A percentile compares a stretch with the other conserved stretches of the same genome.
These are phyloP conservation scores for Saccostrea cuccullata DNA, from an alignment of 1,140 invertebrate genomes.

Conservation along the genomic window DNA sequence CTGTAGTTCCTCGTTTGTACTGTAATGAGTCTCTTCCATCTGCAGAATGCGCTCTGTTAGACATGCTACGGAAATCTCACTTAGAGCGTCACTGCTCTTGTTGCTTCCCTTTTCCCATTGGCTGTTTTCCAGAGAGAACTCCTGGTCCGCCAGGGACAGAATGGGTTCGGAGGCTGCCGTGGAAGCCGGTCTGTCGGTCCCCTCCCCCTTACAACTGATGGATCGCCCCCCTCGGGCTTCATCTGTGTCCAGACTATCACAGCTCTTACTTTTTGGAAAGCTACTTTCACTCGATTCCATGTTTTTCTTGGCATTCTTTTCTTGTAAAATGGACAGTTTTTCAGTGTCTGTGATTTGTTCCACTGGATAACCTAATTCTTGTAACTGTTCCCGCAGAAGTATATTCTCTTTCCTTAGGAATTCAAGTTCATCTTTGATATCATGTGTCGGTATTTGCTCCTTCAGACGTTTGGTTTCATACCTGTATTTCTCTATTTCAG, in stretches of 20 bases:
- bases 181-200: slow-evolving; percentile 61
- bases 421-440: slow-evolving; percentile 72
- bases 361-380: slow-evolving; percentile 74
- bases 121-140: slow-evolving; percentile 67
- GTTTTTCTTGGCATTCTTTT: slow-evolving; percentile 54
- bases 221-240: slow-evolving; percentile 53
- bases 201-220: slow-evolving; percentile 30
- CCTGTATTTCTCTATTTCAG: slow-evolving; percentile 77
- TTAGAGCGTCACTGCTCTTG: slow-evolving; percentile 85
- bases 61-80: slow-evolving; percentile 94
- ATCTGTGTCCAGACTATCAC: slow-evolving; percentile 72
- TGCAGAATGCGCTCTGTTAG: slow-evolving; percentile 94
- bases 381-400: slow-evolving; percentile 71
- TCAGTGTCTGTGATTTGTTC: slow-evolving; percentile 77
- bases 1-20: slow-evolving; percentile 96
- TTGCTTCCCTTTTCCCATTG: slow-evolving; percentile 91
- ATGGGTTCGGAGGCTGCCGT: slow-evolving; percentile 81
- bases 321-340: slow-evolving; percentile 72
- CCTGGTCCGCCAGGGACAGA: slow-evolving; percentile 67
- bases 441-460: slow-evolving; percentile 67
- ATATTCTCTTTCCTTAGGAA: slow-evolving; percentile 74
- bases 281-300: slow-evolving; percentile 56
- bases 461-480: slow-evolving; percentile 74
- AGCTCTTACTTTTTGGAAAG: slow-evolving; percentile 68
- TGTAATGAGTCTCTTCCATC: slow-evolving; percentile 92